Evolutionary conservation across 2,797 vertebrate genomes (phyloP).

Genomic region (Iguana delicatissima): DNA sequence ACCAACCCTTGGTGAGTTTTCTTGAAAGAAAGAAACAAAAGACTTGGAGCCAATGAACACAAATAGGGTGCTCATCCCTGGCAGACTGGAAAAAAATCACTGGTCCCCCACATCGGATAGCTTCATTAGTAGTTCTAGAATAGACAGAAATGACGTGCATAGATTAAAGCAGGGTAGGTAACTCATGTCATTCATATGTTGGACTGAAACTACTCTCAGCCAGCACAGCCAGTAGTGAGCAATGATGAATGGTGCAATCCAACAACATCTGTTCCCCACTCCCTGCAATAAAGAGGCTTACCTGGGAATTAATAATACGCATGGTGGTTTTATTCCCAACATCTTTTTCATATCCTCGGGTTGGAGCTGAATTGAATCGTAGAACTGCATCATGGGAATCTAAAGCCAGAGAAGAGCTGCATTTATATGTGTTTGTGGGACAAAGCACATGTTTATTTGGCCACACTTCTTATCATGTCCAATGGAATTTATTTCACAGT

Average conservation of each 20-base stretch:
- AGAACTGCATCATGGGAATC: conserved; percentile 96
- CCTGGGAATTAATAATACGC: conserved; percentile 98
- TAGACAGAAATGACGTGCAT: conserved; percentile 21
- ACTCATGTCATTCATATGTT: background rate
- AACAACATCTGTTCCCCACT: background rate
- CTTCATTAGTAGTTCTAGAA: background rate
- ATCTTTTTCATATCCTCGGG: conserved; percentile 92
- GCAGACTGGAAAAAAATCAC: too few species aligned
- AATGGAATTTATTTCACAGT: background rate
- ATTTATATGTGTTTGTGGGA: conserved; percentile 48
- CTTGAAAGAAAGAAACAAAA: too few species aligned
- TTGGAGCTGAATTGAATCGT: conserved; percentile 96
- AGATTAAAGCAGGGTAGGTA: background rate
- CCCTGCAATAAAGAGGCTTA: conserved; percentile 71
- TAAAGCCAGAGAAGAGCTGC: conserved; percentile 74
- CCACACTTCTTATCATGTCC: background rate
- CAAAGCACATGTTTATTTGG: background rate
- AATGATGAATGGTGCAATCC: background rate
- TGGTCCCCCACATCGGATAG: too few species aligned
- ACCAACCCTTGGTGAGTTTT: too few species aligned
- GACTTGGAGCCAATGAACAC: too few species aligned
- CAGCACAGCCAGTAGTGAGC: background rate
- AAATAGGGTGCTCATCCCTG: too few species aligned
- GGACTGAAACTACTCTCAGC: background rate
- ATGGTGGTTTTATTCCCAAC: conserved; percentile 97